Conservation (phyloP, 2,888 invertebrate species). For the Cataglyphis livida region DNA sequence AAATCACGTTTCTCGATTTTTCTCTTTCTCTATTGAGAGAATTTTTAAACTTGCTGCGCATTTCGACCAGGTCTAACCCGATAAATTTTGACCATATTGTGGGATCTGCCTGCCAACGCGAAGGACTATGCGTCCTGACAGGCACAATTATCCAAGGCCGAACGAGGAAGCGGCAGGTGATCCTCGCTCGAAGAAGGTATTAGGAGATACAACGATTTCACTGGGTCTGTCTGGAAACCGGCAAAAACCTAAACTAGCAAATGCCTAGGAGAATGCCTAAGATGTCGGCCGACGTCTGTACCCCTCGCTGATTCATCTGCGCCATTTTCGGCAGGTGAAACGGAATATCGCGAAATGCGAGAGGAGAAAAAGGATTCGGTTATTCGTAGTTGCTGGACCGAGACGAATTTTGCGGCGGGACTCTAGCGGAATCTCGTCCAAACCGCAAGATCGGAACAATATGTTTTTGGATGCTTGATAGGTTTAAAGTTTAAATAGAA, state of each 20-base stretch:
- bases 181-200: conserved; percentile 76
- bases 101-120: conserved; percentile 46
- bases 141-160: conserved; percentile 83
- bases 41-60: not conserved
- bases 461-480: conserved; percentile 26
- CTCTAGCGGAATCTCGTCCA: conserved; percentile 39
- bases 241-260: conserved; percentile 81
- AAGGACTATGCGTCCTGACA: conserved; percentile 61
- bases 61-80: conserved; percentile 53
- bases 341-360: conserved; percentile 76
- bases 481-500: conserved; percentile 18
- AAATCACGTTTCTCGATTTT: not conserved
- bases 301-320: conserved; percentile 68
- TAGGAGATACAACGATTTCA: conserved; percentile 80
- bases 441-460: conserved; percentile 53
- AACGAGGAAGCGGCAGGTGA: conserved; percentile 82
- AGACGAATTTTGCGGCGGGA: conserved; percentile 58
- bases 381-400: conserved; percentile 66
- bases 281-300: conserved; percentile 68
- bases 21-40: not conserved
- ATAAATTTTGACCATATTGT: conserved; percentile 48
- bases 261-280: conserved; percentile 77
- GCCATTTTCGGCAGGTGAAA: conserved; percentile 83
- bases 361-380: conserved; percentile 70
- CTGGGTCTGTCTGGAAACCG: conserved; percentile 73